Evolutionary conservation across 2,888 invertebrate species (phyloP), one percentile per base, ranked within the genome.

Genomic region (Drosophila nr. perissopoda): DNA sequence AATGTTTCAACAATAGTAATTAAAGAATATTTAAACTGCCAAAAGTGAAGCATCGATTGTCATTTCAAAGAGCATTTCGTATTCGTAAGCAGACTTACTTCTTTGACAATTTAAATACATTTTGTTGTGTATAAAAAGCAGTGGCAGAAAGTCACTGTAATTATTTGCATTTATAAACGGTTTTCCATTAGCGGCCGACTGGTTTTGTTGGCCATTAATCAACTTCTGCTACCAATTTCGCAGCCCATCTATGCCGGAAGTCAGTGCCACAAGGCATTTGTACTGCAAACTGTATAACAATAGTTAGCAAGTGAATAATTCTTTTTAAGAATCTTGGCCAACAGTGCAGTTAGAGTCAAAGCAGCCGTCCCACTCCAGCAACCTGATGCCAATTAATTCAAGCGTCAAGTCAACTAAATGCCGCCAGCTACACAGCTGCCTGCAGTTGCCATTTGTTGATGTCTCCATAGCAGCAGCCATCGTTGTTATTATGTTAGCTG

Each of bases 331-430:
- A 8, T 56, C 64, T 59, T 64, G 40, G 72, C 36, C 3, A 25
- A 57, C 63, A 68, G 52, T 57, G 46, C 33, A 29, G 10, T 18
- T 33, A 38, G 36, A 3, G 16, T 8, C 18, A n/a, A 27, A 21
- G 18, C 13, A 6, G 27, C 49, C 40, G 21, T 1, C 11, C 38
- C 42, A 29, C 7, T 40, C 18, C 25, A 51, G 42, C 21, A 61
- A 56, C 54, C 71, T 52, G 40, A 29, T 29, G 86, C 76, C 83
- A 81, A 86, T 83, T 86, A 83, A 81, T 75, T 74, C 64, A 74
- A 83, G 86, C 76, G 76, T 66, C 75, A 74, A 84, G 82, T 83
- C 87, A 73, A 80, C 87, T 74, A 58, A 87, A 80, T 60, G 72
- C 74, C 84, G 56, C 38, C 25, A 70, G 73, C 75, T 69, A 59